Conservation (phyloP, 2,888 invertebrate species). For the Oscheius sp. region DNA sequence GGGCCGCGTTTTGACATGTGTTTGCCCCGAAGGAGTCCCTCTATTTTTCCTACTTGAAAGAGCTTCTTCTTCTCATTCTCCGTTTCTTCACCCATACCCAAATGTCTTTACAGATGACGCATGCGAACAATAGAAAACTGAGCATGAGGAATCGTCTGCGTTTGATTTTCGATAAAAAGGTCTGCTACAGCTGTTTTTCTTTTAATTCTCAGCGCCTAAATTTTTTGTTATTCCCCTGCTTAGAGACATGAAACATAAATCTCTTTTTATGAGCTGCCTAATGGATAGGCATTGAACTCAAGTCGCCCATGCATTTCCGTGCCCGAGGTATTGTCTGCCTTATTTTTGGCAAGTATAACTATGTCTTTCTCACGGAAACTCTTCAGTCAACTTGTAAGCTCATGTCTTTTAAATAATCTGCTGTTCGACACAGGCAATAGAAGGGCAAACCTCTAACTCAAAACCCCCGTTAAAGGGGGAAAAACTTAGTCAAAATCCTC, state of each 20-base stretch:
- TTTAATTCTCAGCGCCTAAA: neutral
- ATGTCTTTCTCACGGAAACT: slow-evolving; percentile 21
- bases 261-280: slow-evolving; percentile 20
- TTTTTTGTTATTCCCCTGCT: too few relatives aligned
- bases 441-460: too few relatives aligned
- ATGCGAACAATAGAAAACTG: slow-evolving; percentile 22
- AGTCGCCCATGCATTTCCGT: slow-evolving; percentile 36
- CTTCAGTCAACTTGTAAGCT: slow-evolving; percentile 17
- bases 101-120: slow-evolving; percentile 13
- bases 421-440: too few relatives aligned
- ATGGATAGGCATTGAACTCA: slow-evolving; percentile 30
- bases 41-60: neutral
- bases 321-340: slow-evolving; percentile 14
- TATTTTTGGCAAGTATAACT: neutral
- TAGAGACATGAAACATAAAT: slow-evolving; percentile 25
- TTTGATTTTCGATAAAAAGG: slow-evolving; percentile 33
- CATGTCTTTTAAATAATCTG: too few relatives aligned
- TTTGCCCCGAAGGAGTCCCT: too few relatives aligned
- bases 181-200: neutral
- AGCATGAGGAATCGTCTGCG: slow-evolving; percentile 33
- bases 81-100: neutral
- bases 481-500: too few relatives aligned
- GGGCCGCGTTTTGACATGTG: too few relatives aligned
- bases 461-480: too few relatives aligned
- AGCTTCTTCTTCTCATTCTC: neutral